Evolutionary conservation across 2,797 vertebrate genomes (phyloP).

Genomic region (Sitta carolinensis): DNA sequence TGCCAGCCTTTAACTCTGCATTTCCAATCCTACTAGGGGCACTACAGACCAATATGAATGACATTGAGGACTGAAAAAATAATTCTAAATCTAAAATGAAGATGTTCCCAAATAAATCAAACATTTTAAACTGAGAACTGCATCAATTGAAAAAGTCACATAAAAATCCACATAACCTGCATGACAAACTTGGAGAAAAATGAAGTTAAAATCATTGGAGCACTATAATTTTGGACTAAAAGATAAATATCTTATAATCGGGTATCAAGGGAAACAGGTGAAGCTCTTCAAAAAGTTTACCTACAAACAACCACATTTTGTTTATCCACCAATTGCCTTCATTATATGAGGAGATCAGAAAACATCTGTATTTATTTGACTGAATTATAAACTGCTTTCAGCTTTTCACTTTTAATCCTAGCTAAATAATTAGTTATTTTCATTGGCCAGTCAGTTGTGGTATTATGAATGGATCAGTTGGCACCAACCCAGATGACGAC

Average conservation of each 20-base stretch:
- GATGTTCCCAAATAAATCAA: neutral
- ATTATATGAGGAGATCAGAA: neutral
- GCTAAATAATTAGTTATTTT: constrained; percentile 34
- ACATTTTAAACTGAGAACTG: neutral
- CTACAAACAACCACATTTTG: neutral
- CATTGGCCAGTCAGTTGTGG: neutral
- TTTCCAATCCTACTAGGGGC: neutral
- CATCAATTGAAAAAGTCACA: neutral
- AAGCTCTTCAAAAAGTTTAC: neutral
- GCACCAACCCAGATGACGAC: neutral
- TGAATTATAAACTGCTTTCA: constrained; percentile 34
- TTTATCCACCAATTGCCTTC: neutral
- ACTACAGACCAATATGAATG: neutral
- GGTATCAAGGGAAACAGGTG: neutral
- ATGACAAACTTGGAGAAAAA: neutral
- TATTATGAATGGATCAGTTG: neutral
- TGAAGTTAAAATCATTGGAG: neutral
- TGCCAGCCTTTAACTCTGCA: neutral
- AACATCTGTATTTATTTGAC: neutral
- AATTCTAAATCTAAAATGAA: neutral
- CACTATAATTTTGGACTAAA: neutral
- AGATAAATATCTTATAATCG: neutral
- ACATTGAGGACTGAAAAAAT: neutral
- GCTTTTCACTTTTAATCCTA: constrained; percentile 9
- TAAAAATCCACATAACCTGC: neutral